These are phyloP conservation scores for Rhegmatorhina hoffmannsi DNA, from an alignment of 2,113 vertebrate species.

Conservation along the genomic window DNA sequence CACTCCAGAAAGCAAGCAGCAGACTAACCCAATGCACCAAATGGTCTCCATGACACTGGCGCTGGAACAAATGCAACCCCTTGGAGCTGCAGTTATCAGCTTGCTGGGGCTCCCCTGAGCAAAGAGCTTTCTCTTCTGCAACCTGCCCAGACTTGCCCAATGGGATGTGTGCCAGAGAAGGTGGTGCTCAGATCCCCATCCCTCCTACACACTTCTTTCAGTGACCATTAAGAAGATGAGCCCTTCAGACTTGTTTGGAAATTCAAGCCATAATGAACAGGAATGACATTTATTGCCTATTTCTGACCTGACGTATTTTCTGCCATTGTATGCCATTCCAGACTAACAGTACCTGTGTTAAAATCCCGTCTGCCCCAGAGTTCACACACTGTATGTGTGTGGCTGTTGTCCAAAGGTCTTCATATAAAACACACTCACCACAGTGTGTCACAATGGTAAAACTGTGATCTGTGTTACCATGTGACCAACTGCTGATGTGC, in stretches of 20 bases:
- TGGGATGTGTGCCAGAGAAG: not conserved
- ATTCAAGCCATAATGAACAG: not conserved
- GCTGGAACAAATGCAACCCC: accelerated
- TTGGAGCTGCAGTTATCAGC: not conserved
- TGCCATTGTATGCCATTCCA: not conserved
- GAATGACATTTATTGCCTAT: not conserved
- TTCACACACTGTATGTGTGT: not conserved
- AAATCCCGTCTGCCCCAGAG: not conserved
- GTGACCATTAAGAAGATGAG: not conserved
- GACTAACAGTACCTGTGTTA: not conserved
- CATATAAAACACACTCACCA: not conserved
- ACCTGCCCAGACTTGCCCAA: not conserved
- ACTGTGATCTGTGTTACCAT: not conserved
- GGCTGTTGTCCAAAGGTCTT: not conserved
- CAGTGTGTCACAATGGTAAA: not conserved
- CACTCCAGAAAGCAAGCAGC: not conserved
- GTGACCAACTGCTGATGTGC: not conserved
- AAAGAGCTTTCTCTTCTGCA: not conserved
- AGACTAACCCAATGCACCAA: accelerated
- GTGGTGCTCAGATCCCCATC: not conserved
- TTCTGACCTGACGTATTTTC: not conserved
- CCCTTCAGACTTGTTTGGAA: not conserved
- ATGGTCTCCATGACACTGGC: accelerated
- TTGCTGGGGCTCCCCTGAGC: not conserved
- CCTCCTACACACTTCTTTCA: not conserved